A percentile compares a stretch with the other conserved stretches of the same genome.
phyloP scores from a whole-genome alignment of 2,797 vertebrate genomes.

The Crenichthys baileyi region DNA sequence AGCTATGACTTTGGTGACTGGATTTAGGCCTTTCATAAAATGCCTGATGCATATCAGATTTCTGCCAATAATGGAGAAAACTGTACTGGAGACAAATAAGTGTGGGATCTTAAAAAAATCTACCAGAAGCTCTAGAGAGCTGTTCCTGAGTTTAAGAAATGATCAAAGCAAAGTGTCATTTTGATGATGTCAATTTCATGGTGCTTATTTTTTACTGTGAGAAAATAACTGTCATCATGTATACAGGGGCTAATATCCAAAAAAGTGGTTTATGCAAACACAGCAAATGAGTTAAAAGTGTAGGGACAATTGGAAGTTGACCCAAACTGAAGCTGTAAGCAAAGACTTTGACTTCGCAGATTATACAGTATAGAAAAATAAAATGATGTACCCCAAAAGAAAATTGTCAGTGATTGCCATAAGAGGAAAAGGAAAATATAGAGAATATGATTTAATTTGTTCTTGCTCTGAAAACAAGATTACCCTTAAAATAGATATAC shows the following conservation, averaged over 20 bases:
- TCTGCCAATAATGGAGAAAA: background rate
- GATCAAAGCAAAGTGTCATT: background rate
- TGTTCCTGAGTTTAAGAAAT: background rate
- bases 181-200: background rate
- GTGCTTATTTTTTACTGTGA: background rate
- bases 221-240: background rate
- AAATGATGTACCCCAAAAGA: background rate
- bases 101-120: background rate
- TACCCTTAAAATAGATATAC: background rate
- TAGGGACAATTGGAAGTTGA: background rate
- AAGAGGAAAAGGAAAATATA: background rate
- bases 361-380: background rate
- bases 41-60: conserved; percentile 6
- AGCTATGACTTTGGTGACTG: conserved; percentile 13
- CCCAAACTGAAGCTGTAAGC: background rate
- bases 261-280: background rate
- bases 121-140: background rate
- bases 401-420: background rate
- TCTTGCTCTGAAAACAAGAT: background rate
- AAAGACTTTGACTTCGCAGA: background rate
- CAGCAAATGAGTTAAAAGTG: no score
- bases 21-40: conserved; percentile 5
- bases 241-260: background rate
- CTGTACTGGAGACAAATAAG: background rate
- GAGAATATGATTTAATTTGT: background rate